Evolutionary conservation across 64 coral and sea anemone species (phyloP), one percentile per base, ranked within the genome.

Genomic region (Porites lutea): DNA sequence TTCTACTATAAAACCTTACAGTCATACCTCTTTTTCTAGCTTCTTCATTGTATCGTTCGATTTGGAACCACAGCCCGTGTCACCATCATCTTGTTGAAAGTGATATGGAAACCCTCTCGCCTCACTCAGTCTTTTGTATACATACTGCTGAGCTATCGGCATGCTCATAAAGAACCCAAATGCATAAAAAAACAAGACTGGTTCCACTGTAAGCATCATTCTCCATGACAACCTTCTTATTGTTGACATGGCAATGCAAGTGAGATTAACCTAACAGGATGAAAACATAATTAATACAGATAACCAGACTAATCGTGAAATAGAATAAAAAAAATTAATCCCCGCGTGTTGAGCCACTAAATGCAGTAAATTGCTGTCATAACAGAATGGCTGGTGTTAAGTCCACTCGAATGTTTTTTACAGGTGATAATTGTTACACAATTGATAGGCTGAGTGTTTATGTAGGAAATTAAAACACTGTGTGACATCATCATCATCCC

Each of bases 181-280:
- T 37, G 97, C 91, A 88, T 96, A 99, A 19, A 99, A 82, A 73
- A 99, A 96, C 15, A 99, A 71, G 9, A 99, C 97, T 65, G 94
- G 94, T n/a, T 99, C 97, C 51, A 90, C 88, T 27, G 94, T 99
- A 3, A 91, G 27, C 50, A 91, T 48, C 48, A 75, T 67, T 52
- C 70, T 16, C 81, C 45, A 84, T n/a, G 75, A 78, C 16, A 84
- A 52, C 18, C 45, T 37, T 16, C 63, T 69, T 6, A 2, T 13
- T 6, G 4, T 13, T 3, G n/a, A 60, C 62, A 68, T 84, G 43
- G 3, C 3, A 18, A 76, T 5, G 49, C 5, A 76, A 50, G 13
- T 52, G 3, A 51, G 16, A 76, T 76, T 14, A 47, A 19, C 73
- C 73, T 76, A 15, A 18, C 37, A 76, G 13, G 11, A 71, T 71